These are phyloP conservation scores for Sebastes hubbsi DNA, from an alignment of 2,797 vertebrate genomes.

Conservation along the genomic window DNA sequence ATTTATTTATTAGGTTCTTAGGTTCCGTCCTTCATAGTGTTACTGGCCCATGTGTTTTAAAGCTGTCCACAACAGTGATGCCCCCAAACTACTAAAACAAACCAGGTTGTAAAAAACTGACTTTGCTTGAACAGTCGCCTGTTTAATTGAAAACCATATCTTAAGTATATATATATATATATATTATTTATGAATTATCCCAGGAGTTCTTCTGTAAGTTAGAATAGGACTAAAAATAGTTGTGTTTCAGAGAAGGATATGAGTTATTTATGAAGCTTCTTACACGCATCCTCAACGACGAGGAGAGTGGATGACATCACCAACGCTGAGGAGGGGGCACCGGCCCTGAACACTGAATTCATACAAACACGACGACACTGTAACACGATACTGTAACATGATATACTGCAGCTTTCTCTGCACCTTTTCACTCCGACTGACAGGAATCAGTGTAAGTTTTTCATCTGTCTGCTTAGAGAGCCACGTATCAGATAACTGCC, in stretches of 20 bases:
- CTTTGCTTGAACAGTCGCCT: background rate
- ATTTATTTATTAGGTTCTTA: no score
- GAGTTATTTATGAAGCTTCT: conserved; percentile 39
- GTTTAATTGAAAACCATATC: background rate
- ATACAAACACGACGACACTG: conserved; percentile 4
- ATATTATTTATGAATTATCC: background rate
- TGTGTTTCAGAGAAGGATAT: background rate
- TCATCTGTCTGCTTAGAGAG: conserved; percentile 25
- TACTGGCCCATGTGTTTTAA: background rate
- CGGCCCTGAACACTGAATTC: background rate
- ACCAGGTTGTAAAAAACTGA: no score
- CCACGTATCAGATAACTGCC: background rate
- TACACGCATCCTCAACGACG: no score
- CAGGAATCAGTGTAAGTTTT: conserved; percentile 14
- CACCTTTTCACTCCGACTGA: background rate
- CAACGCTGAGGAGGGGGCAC: no score
- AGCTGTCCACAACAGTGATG: background rate
- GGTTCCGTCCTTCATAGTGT: no score
- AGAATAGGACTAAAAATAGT: conserved; percentile 34
- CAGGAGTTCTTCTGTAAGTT: background rate
- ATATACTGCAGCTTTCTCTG: background rate
- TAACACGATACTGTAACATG: background rate
- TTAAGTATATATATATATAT: background rate
- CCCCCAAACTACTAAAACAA: background rate
- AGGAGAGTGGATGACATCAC: no score